Base-by-base conservation (phyloP, 1,140 invertebrate genomes). In the Bombus waltoni region DNA sequence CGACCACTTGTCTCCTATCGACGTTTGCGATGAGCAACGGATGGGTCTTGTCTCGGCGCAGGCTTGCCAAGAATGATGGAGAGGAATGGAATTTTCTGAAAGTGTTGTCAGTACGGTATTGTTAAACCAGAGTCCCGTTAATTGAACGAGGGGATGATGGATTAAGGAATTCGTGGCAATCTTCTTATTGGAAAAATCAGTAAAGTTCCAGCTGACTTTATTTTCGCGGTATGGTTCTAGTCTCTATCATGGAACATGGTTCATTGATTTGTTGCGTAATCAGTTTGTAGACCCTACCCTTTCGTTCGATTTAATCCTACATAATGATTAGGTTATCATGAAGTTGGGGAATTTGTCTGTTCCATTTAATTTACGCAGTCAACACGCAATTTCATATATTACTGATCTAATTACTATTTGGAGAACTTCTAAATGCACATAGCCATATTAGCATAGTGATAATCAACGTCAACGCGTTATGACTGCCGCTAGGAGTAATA, bases 1-100 rank as follows among this genome's bases (percentile, higher is more conserved):
- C 59, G 79, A 57, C 42, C 78, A 85, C 83, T 84, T 84, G 83
- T 81, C 71, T 42, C 83, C 15, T 71, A 81, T 81, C 77, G 83
- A 73, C 42, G 77, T 22, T 38, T 15, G 13, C 57, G 75, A 40
- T 18, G 53, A 62, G 74, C 9, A 59, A 28, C 13, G 53, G 53
- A 59, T 35, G 57, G 25, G n/a, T 18, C 44, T 35, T 32, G 57
- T 28, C 35, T 38, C 9, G n/a, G 35, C 6, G 1, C 38, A 42
- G 8, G 42, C 40, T 74, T 18, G 8, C 42, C 35, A 25, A 38
- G 53, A 57, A 75, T 66, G 71, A 86, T 75, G n/a, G 70, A 81
- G 66, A 59, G 40, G 73, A 77, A 38, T 13, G 18, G 40, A 38
- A 57, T 38, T 15, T 76, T 38, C 74, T 59, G 35, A 18, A 53